Evolutionary conservation across 2,888 invertebrate species (phyloP).

Genomic region (Eulithis prunata): DNA sequence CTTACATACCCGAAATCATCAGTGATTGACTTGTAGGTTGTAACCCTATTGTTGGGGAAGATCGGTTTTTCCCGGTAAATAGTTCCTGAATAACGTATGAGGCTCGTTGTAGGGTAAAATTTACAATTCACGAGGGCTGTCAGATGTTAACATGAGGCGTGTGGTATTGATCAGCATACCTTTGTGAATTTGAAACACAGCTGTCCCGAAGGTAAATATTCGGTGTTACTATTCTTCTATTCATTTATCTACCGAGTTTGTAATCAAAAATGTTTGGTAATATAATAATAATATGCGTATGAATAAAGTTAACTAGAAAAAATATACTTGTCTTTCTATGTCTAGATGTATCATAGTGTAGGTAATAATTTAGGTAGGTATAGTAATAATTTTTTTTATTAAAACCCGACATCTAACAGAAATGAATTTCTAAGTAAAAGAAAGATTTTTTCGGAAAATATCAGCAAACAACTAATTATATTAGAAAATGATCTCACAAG

Average conservation of each 20-base stretch:
- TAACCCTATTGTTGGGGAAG: conserved; percentile 41
- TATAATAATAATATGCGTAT: no score
- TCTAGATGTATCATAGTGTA: no score
- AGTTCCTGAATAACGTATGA: conserved; percentile 68
- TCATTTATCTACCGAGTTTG: not conserved
- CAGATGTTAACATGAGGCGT: conserved; percentile 42
- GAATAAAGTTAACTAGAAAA: no score
- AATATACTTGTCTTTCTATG: no score
- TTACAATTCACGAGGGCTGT: conserved; percentile 53
- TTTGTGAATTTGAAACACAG: conserved; percentile 25
- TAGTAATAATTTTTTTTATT: no score
- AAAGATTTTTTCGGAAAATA: no score
- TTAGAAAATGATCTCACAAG: no score
- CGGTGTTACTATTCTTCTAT: not conserved
- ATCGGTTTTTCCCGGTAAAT: conserved; percentile 60
- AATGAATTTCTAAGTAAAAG: no score
- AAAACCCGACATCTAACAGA: no score
- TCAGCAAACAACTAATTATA: no score
- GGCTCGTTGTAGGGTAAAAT: conserved; percentile 51
- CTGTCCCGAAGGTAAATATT: conserved; percentile 1
- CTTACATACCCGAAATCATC: conserved; percentile 19
- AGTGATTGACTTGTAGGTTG: conserved; percentile 46
- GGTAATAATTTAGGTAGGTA: no score
- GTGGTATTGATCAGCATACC: conserved; percentile 40
- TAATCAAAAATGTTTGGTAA: not conserved